A percentile compares a stretch with the other conserved stretches of the same genome.
Conservation (phyloP, 2,113 vertebrate genomes). For the Camelus bactrianus region DNA sequence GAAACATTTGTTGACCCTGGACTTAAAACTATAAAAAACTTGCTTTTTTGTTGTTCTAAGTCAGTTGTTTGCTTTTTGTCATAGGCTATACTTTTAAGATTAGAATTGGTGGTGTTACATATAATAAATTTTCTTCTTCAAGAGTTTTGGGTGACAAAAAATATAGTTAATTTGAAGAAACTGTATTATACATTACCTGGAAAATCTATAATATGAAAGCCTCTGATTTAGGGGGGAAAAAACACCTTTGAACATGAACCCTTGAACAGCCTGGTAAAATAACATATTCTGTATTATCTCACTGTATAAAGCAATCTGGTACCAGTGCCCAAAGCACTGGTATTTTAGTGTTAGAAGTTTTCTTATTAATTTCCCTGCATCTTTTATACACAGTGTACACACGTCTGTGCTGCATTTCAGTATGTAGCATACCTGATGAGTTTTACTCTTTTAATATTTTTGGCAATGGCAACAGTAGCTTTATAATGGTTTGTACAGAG, state of each 20-base stretch:
- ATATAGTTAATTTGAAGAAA: slow-evolving; percentile 30
- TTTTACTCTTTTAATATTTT: slow-evolving; percentile 39
- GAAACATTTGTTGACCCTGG: neutral
- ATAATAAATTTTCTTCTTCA: slow-evolving; percentile 26
- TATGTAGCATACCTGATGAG: neutral
- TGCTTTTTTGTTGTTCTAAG: slow-evolving; percentile 35
- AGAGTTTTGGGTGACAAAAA: neutral
- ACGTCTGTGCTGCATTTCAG: neutral
- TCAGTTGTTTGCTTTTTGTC: neutral
- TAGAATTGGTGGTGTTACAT: neutral
- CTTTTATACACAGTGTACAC: neutral
- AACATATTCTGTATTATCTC: slow-evolving; percentile 7
- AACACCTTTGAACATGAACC: slow-evolving; percentile 4
- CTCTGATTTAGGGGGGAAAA: slow-evolving; percentile 1
- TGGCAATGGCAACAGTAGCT: slow-evolving; percentile 64
- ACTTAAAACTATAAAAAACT: neutral
- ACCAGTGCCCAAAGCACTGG: neutral
- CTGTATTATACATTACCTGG: slow-evolving; percentile 47
- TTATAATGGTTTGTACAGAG: slow-evolving; percentile 78
- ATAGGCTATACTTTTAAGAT: neutral
- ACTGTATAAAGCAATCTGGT: slow-evolving; percentile 8
- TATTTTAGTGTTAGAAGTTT: slow-evolving; percentile 61
- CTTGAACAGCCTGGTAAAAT: slow-evolving; percentile 29
- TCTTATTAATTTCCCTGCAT: slow-evolving; percentile 60
- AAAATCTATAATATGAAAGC: neutral